phyloP scores from a whole-genome alignment of 1,140 invertebrate genomes.

The Halictus rubicundus region DNA sequence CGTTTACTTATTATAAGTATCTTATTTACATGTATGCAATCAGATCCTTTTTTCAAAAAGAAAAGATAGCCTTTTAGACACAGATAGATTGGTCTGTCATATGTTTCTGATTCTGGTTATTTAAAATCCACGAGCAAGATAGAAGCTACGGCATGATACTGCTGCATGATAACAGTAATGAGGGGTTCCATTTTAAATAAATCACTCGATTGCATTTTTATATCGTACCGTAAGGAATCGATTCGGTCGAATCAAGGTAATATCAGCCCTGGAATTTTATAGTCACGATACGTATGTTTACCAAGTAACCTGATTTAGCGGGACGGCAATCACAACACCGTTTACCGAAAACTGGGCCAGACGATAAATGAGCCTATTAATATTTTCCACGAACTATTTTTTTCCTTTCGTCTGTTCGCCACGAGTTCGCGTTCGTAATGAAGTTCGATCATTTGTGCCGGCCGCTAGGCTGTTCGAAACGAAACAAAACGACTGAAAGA shows the following conservation, averaged over 20 bases:
- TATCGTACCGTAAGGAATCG: background rate
- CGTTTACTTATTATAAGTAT: too few relatives aligned
- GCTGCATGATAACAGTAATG: background rate
- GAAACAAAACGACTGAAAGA: background rate
- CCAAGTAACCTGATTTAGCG: constrained; percentile 39
- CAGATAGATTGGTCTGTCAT: too few relatives aligned
- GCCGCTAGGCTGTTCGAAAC: too few relatives aligned
- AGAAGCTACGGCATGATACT: too few relatives aligned
- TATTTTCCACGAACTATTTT: constrained; percentile 37
- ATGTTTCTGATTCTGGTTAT: background rate
- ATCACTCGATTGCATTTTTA: constrained; percentile 30
- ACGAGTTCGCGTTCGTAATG: background rate
- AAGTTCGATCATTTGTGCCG: too few relatives aligned
- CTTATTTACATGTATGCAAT: too few relatives aligned
- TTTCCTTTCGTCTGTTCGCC: background rate
- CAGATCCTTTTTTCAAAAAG: too few relatives aligned
- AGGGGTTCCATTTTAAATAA: background rate
- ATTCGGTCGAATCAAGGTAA: constrained; percentile 30
- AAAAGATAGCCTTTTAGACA: too few relatives aligned
- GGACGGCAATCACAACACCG: constrained; percentile 38
- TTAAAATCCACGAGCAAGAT: background rate
- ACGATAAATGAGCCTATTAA: constrained; percentile 51
- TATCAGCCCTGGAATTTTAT: constrained; percentile 17
- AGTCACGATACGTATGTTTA: constrained; percentile 34
- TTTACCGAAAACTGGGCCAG: constrained; percentile 69